Percentiles rank a stretch among this genome's conserved stretches.
These are phyloP conservation scores for Lucifuga dentata DNA, from an alignment of 2,113 vertebrate species.

Conservation along the genomic window DNA sequence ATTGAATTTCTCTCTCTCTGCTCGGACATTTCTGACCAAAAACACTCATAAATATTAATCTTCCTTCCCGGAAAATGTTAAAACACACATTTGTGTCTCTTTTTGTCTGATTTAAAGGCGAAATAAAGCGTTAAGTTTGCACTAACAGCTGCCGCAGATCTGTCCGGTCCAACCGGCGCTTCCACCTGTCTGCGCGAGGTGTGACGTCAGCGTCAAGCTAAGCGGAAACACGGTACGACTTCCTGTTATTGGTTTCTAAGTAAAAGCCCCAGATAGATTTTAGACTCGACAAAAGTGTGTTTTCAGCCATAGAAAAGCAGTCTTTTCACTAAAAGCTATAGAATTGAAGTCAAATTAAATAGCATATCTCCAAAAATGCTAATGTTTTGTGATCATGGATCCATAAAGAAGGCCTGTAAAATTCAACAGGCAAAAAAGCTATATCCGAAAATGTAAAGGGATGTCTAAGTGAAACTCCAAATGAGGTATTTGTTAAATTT, in stretches of 20 bases:
- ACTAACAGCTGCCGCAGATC: constrained; percentile 52
- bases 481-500: too few relatives aligned
- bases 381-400: too few relatives aligned
- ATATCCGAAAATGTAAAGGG: too few relatives aligned
- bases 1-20: not conserved
- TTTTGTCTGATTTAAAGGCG: rapidly evolving
- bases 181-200: constrained; percentile 67
- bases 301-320: too few relatives aligned
- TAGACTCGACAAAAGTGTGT: too few relatives aligned
- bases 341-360: too few relatives aligned
- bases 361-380: too few relatives aligned
- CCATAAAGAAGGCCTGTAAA: too few relatives aligned
- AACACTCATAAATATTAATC: not conserved
- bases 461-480: too few relatives aligned
- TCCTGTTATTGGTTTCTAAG: constrained; percentile 32
- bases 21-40: constrained; percentile 19
- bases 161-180: constrained; percentile 52
- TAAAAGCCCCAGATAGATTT: constrained; percentile 37
- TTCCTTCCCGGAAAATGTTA: not conserved
- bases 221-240: rapidly evolving
- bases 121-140: constrained; percentile 29
- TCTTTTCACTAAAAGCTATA: too few relatives aligned
- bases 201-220: constrained; percentile 7
- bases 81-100: rapidly evolving
- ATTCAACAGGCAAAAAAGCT: too few relatives aligned